Percentiles rank a stretch among this genome's conserved stretches.
phyloP scores from a whole-genome alignment of 2,888 invertebrate genomes.

The Ennomos erosarius region DNA sequence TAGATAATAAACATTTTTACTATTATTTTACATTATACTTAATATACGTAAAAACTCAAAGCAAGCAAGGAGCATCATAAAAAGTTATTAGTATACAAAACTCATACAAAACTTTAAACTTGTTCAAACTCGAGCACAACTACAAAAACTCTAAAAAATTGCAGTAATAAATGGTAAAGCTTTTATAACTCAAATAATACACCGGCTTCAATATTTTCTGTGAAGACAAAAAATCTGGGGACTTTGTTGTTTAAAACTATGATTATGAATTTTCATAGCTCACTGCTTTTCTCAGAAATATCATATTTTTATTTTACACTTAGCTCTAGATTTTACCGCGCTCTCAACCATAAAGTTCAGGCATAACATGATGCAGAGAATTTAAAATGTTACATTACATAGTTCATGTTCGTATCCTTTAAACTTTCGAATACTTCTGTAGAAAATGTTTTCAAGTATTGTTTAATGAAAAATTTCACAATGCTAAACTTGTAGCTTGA shows the following conservation, averaged over 20 bases:
- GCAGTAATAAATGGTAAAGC: constrained; percentile 2
- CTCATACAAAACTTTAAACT: constrained; percentile 6
- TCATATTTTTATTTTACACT: constrained; percentile 16
- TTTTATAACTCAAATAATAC: constrained; percentile 35
- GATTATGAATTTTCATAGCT: constrained; percentile 31
- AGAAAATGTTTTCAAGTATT: too few species aligned
- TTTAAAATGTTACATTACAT: background rate
- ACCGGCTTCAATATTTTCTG: constrained; percentile 20
- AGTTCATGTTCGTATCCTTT: too few species aligned
- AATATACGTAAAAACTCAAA: too few species aligned
- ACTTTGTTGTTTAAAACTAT: constrained; percentile 31
- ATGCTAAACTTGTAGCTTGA: too few species aligned
- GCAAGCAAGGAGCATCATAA: too few species aligned
- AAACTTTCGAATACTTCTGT: too few species aligned
- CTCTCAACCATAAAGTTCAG: background rate
- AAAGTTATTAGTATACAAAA: too few species aligned
- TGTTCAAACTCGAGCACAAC: constrained; percentile 12
- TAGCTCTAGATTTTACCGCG: background rate
- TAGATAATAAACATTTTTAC: too few species aligned
- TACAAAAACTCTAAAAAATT: constrained; percentile 15
- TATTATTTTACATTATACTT: too few species aligned
- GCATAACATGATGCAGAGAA: background rate
- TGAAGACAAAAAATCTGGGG: constrained; percentile 27
- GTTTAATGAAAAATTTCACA: too few species aligned
- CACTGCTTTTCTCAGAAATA: constrained; percentile 20